Percentiles rank a stretch among this genome's conserved stretches.
These are phyloP conservation scores for Papilio demoleus DNA, from an alignment of 2,888 invertebrate species.

Conservation along the genomic window DNA sequence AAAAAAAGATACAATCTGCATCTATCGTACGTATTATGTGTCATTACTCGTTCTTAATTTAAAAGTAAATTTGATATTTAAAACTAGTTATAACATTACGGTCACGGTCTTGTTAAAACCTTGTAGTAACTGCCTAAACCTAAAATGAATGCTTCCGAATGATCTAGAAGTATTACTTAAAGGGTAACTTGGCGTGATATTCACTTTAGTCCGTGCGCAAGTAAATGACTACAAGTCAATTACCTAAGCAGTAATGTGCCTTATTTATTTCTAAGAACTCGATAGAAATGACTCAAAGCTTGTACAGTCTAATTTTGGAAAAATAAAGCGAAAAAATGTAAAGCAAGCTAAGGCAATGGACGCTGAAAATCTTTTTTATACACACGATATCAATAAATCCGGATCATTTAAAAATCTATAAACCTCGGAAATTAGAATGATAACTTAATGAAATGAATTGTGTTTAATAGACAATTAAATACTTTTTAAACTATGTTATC, in stretches of 20 bases:
- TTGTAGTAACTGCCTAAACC: conserved; percentile 15
- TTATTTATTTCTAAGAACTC: background rate
- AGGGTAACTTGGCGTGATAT: conserved; percentile 21
- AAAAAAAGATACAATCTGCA: too few species aligned
- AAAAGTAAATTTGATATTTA: conserved; percentile 25
- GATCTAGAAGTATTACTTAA: conserved; percentile 21
- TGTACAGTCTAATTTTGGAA: background rate
- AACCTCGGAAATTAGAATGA: too few species aligned
- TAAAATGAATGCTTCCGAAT: conserved; percentile 15
- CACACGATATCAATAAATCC: too few species aligned
- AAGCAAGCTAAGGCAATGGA: too few species aligned
- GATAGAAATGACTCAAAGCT: background rate
- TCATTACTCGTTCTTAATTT: background rate
- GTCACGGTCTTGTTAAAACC: conserved; percentile 20
- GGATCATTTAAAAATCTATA: too few species aligned
- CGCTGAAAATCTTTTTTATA: too few species aligned
- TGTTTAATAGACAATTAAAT: too few species aligned
- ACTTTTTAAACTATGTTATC: too few species aligned
- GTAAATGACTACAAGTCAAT: background rate
- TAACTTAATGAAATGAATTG: too few species aligned
- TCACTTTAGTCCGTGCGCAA: background rate
- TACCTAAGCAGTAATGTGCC: background rate
- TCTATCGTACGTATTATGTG: background rate
- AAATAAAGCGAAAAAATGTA: too few species aligned
- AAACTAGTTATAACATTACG: conserved; percentile 11